Evolutionary conservation across 2,113 vertebrate genomes (phyloP), one percentile per base, ranked within the genome.

Genomic region (Rhizomys pruinosus): DNA sequence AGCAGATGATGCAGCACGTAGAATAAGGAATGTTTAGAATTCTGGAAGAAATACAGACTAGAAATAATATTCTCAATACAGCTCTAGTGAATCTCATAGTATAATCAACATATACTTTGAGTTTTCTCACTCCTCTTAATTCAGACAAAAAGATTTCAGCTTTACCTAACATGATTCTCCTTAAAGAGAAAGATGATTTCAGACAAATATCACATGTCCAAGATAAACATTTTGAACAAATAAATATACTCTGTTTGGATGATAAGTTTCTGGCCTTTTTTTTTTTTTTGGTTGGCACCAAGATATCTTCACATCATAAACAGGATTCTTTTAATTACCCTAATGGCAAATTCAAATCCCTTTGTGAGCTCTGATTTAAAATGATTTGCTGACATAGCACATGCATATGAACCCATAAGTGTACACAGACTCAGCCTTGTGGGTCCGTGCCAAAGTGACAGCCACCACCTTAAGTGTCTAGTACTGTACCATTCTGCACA

Each of bases 181-280:
- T 76, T 86, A 32, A 94, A 86, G 15, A 90, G 15, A 80, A 76
- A 90, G 32, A 88, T n/a, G 29, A 92, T 27, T 94, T 93, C 59
- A 63, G 69, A 85, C 9, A 90, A 91, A 77, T 85, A 93, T 94
- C 55, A 93, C 29, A 66, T 71, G 47, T 17, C 85, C 44, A 66
- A 66, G 37, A 78, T 16, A 22, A 89, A 89, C 3, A 89, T 15
- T 55, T 81, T 80, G 87, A 79, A 91, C 69, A 90, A 87, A 90
- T 37, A 23, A 92, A 85, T 39, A 72, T 5, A 44, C 25, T 94
- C 91, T 80, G 52, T 39, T n/a, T 47, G 6, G 44, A 64, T n/a
- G 69, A 20, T 66, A 93, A 80, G 37, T 44, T 87, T 77, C 57
- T 80, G 16, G 68, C 55, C 68, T 81, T 93, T 91, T 89, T 72